A percentile compares a stretch with the other conserved stretches of the same genome.
Conservation (phyloP, 2,113 vertebrate genomes). For the Capreolus pygargus region DNA sequence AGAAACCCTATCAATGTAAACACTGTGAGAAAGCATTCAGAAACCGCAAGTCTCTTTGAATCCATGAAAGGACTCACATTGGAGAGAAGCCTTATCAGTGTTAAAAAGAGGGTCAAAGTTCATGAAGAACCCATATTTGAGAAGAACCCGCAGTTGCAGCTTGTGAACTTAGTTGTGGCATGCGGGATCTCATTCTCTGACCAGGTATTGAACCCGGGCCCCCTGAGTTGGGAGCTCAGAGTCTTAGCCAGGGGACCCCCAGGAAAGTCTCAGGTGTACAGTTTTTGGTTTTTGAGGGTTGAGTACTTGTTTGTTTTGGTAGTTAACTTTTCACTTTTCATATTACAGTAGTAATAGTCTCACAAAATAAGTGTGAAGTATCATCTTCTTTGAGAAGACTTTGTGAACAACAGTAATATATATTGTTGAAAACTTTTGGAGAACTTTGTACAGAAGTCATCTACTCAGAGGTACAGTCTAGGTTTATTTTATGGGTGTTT, state of each 20-base stretch:
- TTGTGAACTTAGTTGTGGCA: background rate
- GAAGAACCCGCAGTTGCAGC: background rate
- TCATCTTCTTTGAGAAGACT: background rate
- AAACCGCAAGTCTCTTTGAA: background rate
- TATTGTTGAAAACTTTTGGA: background rate
- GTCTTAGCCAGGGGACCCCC: background rate
- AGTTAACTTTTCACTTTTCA: background rate
- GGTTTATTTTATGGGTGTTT: background rate
- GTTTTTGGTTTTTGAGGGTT: background rate
- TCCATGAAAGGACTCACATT: background rate
- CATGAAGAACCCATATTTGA: background rate
- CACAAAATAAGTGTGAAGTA: background rate
- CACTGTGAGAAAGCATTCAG: background rate
- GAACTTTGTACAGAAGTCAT: background rate
- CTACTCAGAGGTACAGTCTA: background rate
- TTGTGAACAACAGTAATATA: background rate
- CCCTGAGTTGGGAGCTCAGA: background rate
- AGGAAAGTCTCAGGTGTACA: background rate
- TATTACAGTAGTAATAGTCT: background rate
- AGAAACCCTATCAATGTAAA: background rate
- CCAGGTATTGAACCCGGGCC: background rate
- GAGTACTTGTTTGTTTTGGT: background rate
- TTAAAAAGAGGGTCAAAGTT: background rate
- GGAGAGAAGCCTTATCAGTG: background rate
- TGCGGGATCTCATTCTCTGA: background rate